Conservation (phyloP, 2,797 vertebrate genomes). For the Onychomys leucogaster region DNA sequence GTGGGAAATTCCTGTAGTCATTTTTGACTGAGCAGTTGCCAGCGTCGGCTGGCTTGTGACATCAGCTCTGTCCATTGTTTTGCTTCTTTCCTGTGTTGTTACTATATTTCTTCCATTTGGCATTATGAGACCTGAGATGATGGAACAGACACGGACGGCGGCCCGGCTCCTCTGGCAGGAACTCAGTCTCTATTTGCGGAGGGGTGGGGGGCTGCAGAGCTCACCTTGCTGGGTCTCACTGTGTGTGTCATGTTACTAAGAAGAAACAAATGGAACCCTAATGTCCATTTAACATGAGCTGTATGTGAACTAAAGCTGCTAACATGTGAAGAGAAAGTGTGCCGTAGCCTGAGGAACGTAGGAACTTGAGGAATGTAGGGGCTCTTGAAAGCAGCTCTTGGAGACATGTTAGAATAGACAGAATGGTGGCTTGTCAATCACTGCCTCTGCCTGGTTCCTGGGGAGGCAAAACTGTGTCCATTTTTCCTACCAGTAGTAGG, state of each 20-base stretch:
- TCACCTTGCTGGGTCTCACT: not conserved
- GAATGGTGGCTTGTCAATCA: rapidly evolving
- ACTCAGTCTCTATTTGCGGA: not conserved
- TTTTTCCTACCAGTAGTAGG: not conserved
- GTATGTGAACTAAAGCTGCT: not conserved
- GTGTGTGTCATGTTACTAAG: not conserved
- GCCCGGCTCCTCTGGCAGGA: not conserved
- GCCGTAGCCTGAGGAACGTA: not conserved
- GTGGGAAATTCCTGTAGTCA: not conserved
- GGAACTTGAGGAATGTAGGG: not conserved
- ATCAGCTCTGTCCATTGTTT: not conserved
- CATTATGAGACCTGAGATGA: not conserved
- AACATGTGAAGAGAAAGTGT: not conserved
- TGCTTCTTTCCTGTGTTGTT: not conserved
- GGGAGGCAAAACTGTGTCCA: not conserved
- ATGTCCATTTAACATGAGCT: not conserved
- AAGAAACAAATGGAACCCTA: not conserved
- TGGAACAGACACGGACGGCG: not conserved
- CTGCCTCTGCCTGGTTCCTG: not conserved
- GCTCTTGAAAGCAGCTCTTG: not conserved
- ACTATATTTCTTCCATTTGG: not conserved
- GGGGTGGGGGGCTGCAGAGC: not conserved
- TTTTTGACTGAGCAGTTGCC: not conserved
- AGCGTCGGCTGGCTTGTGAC: not conserved
- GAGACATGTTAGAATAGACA: not conserved